Evolutionary conservation across 1,140 invertebrate genomes (phyloP).

Genomic region (Ips typographus): DNA sequence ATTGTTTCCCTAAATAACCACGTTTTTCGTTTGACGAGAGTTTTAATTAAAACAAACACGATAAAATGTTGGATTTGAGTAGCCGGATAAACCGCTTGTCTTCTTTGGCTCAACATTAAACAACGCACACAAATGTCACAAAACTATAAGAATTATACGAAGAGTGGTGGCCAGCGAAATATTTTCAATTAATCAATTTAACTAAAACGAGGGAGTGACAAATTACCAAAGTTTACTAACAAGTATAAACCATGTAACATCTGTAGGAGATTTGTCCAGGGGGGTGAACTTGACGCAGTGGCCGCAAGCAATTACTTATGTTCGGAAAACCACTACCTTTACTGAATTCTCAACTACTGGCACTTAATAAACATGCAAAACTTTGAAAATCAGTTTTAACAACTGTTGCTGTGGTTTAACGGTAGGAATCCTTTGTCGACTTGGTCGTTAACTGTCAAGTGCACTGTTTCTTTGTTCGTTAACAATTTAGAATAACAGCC

Average conservation of each 20-base stretch:
- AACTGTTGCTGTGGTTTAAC: background rate
- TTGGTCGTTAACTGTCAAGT: too few relatives aligned
- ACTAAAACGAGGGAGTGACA: conserved; percentile 36
- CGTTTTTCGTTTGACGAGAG: conserved; percentile 17
- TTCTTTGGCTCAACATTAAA: too few relatives aligned
- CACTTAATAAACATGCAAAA: conserved; percentile 30
- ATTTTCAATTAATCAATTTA: conserved; percentile 38
- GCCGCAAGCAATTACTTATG: conserved; percentile 34
- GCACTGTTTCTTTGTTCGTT: too few relatives aligned
- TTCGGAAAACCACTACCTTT: conserved; percentile 32
- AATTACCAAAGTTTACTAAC: conserved; percentile 41
- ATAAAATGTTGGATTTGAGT: too few relatives aligned
- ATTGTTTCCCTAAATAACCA: conserved; percentile 18
- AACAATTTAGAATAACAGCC: too few relatives aligned
- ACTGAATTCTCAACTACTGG: conserved; percentile 23
- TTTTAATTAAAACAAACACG: conserved; percentile 14
- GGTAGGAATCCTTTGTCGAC: too few relatives aligned
- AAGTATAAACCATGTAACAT: conserved; percentile 42
- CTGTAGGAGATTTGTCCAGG: conserved; percentile 41
- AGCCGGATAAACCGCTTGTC: too few relatives aligned
- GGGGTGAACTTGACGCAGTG: conserved; percentile 27
- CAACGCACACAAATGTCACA: too few relatives aligned
- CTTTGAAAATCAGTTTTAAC: conserved; percentile 20
- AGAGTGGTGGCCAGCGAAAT: background rate
- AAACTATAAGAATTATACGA: too few relatives aligned